phyloP scores from a whole-genome alignment of 2,113 vertebrate species.

The Sphaerodactylus townsendi region DNA sequence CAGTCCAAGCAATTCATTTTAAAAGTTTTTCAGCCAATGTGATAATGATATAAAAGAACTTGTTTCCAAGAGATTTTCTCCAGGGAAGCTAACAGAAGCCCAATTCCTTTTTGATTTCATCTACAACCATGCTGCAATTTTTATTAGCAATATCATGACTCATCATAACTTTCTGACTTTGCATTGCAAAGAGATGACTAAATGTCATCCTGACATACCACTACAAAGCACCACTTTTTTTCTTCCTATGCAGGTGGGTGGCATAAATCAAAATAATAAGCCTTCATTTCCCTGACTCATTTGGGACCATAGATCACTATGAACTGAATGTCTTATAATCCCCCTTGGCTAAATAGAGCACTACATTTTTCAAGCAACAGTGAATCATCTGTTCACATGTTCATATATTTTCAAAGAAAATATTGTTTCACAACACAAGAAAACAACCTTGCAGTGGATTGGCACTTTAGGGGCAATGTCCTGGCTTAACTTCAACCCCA shows the following conservation, averaged over 20 bases:
- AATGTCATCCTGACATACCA: conserved; percentile 10
- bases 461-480: background rate
- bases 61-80: background rate
- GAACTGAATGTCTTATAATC: background rate
- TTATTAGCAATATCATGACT: conserved; percentile 4
- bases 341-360: background rate
- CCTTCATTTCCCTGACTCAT: conserved; percentile 6
- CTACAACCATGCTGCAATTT: background rate
- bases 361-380: background rate
- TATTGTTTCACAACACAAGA: background rate
- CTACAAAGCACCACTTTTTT: background rate
- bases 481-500: background rate
- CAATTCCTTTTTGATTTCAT: background rate
- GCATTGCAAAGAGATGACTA: background rate
- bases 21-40: background rate
- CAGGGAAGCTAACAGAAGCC: background rate
- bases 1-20: background rate
- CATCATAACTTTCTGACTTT: background rate
- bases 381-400: background rate
- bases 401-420: background rate
- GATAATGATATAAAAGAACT: background rate
- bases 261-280: conserved; percentile 28
- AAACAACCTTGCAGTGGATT: background rate
- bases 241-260: background rate
- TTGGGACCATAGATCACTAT: conserved; percentile 15